Base-by-base conservation (phyloP, 2,888 invertebrate genomes). In the Sturmia bella region DNA sequence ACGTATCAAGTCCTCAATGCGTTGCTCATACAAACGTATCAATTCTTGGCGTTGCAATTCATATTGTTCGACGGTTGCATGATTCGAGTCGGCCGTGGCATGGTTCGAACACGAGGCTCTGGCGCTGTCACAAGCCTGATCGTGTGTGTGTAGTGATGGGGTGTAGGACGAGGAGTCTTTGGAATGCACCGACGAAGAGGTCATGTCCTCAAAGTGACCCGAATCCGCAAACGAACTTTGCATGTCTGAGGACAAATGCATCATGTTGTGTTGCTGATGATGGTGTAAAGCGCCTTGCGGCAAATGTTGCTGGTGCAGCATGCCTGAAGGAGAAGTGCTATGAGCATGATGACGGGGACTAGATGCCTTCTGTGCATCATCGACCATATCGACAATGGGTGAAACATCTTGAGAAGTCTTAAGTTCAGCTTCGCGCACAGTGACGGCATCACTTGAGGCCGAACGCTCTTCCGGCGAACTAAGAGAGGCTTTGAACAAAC, bases 131-230 rank as follows among this genome's bases (percentile, higher is more conserved):
- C 88, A 87, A 9, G 87, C 89, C 2, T 87, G 88, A 85, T 94
- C 93, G 70, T 92, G 89, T 41, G 92, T 89, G 21, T 61, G 72
- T 2, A 68, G 41, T 37, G 82, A 82, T 12, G 11, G 74, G 86
- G 92, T 92, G 69, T 93, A 92, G n/a, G 94, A 94, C 17, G 73
- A 66, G 4, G 89, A 89, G 87, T 95, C 95, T 91, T 95, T 95
- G 75, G 95, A 95, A 90, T 95, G 94, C 82, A 95, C 92, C 70
- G 95, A 95, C 64, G 95, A 95, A 86, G 94, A 94, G 17, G 94
- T 94, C 86, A 95, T 92, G 91, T 96, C 96, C 89, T 97, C 97
- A 90, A 95, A 96, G 91, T 96, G 95, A 52, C 97, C 97, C 7
- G 96, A 96, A 91, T 96, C 96, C 72, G 96, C 95, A 87, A 95